Percentiles rank a stretch among this genome's conserved stretches.
Conservation (phyloP, 2,113 vertebrate genomes). For the Apodemus speciosus region DNA sequence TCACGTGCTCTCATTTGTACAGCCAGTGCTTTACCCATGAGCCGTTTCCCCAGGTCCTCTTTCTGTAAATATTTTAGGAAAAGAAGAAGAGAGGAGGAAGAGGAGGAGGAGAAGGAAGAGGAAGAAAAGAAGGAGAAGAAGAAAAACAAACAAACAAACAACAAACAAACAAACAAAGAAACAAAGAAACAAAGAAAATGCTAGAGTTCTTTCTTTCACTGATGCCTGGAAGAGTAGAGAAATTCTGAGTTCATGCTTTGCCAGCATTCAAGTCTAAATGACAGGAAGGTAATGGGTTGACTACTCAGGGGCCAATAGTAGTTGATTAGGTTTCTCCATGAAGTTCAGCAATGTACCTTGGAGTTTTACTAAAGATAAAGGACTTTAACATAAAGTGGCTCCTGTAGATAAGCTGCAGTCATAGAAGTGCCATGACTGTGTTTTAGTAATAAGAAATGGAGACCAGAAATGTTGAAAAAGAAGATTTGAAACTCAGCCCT, state of each 20-base stretch:
- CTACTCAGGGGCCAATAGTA: background rate
- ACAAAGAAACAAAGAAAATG: too few relatives aligned
- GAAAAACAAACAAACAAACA: too few relatives aligned
- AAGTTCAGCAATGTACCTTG: background rate
- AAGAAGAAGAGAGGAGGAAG: background rate
- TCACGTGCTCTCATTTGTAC: background rate
- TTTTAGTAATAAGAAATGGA: background rate
- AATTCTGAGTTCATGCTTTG: constrained; percentile 36
- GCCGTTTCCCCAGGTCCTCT: background rate
- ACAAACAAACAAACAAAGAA: too few relatives aligned
- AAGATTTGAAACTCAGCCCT: background rate
- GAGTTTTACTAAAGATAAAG: background rate
- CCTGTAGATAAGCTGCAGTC: background rate
- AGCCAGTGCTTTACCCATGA: background rate
- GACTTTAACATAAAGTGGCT: background rate
- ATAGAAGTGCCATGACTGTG: background rate
- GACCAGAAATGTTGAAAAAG: background rate
- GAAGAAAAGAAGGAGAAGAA: background rate
- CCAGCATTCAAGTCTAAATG: background rate
- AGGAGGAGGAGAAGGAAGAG: too few relatives aligned
- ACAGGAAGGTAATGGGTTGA: background rate
- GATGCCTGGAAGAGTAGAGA: constrained; percentile 52
- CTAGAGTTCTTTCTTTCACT: background rate
- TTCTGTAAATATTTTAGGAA: background rate
- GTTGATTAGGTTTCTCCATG: background rate